Evolutionary conservation across 2,113 vertebrate genomes (phyloP), one percentile per base, ranked within the genome.

Genomic region (Serinus canaria): DNA sequence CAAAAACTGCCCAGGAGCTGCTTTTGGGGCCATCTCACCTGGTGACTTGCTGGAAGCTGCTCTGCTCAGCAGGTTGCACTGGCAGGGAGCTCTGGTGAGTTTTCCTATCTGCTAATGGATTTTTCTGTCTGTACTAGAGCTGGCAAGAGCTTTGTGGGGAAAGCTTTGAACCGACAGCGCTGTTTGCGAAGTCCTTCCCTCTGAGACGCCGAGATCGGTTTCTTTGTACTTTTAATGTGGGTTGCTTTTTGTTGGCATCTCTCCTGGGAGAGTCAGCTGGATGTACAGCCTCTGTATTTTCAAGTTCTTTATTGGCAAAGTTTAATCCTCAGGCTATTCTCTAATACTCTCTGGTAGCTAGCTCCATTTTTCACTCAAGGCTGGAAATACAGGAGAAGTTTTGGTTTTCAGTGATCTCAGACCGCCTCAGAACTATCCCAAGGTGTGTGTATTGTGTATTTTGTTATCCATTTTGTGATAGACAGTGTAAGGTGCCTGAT

Each of bases 281-380:
- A 62, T 43, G 52, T 59, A 46, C 68, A 83, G 76, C 64, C 52
- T 67, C 89, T 52, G 35, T 81, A 7, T 89, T 92, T 87, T 67
- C 86, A 35, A 28, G 52, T 82, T 62, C 90, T 86, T 93, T 94
- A 91, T 87, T 17, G 6, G 69, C 17, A 59, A 81, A 69, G 47
- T 91, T 89, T 94, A 95, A 94, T 95, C 86, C 91, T 92, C 76
- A 31, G 80, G 74, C 86, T 84, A 41, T 31, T 95, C 68, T 81
- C 64, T 94, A 75, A 75, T 60, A 72, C 87, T 82, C 63, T 21
- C 58, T 81, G 68, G 92, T 66, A 89, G 44, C 60, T 59, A 81
- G 64, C 80, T 94, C 73, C 7, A 5, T 87, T 95, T 96, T 87
- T 92, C 56, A 78, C 60, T 92, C 88, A 66, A 53, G 62, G 58